Evolutionary conservation across 1,140 invertebrate species (phyloP), one percentile per base, ranked within the genome.

Genomic region (Luehdorfia chinensis): DNA sequence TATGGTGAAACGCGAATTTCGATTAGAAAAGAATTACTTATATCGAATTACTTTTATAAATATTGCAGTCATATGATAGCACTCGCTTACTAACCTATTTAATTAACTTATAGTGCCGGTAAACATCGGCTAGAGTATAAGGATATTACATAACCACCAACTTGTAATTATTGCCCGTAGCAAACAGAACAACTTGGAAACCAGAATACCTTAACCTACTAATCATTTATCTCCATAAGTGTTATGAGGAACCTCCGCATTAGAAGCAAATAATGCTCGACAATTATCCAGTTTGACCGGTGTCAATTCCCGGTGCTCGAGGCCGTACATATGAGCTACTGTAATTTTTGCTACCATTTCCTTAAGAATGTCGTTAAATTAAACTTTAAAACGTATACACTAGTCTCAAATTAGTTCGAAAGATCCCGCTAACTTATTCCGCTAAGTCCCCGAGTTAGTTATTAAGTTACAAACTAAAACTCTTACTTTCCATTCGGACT

Each of bases 171-270:
- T 16, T 37, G 33, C 59, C 53, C 23, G 34, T 46, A 52, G 65
- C 50, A 33, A 48, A 54, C 48, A 58, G 57, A 66, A 59, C 53
- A 47, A 47, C 53, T 58, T 59, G 47, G 50, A 61, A 45, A 63
- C 59, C 59, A 59, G 72, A 65, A 70, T 68, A 56, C 58, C 65
- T 65, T 67, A 67, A 66, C 66, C 71, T 52, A 67, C 59, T 64
- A 69, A 65, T 79, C 66, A 75, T 73, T 64, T 63, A 69, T 73
- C 69, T 63, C 62, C 68, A 70, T 76, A 66, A 70, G 49, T 61
- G 62, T 49, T 34, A 45, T 41, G 47, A 50, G 50, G 36, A 46
- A 50, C 44, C n/a, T 51, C 19, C 5, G 37, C 48, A 54, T 51
- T 59, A 55, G 54, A 49, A 52, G 51, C 60, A 59, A 67, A 71